Evolutionary conservation across 2,888 invertebrate species (phyloP), one percentile per base, ranked within the genome.

Genomic region (Brassicogethes aeneus): DNA sequence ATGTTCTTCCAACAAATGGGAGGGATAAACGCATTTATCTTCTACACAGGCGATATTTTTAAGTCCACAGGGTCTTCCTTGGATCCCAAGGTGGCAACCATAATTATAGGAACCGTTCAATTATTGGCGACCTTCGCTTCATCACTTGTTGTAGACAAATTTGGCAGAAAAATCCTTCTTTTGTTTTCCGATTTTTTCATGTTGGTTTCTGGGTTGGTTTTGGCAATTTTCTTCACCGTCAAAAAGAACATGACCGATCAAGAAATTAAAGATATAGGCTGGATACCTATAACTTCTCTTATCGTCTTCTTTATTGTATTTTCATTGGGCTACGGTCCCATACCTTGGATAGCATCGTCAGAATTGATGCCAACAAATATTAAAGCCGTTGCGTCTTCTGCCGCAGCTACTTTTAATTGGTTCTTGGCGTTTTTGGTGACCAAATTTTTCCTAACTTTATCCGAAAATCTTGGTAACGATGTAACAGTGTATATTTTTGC

Each of bases 1-100:
- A 91, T 92, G 91, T 69, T 89, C 53, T 86, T 90, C 68, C 93
- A 93, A 62, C 92, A 92, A 62, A 69, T 90, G 37, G 80, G 83
- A 41, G 88, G 88, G 17, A 80, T 88, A 39, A 89, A 89, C 55
- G 85, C 85, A 0, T 83, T 89, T 3, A 84, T 89, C 47, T 88
- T 89, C 65, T 88, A 86, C 56, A 76, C 82, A 0, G 74, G 75
- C 0, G 62, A 70, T 1, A 93, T 94, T 44, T 91, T 93, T 64
- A 57, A 64, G 38, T 42, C 72, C 35, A 80, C 85, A 8, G 77
- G 76, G 2, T 74, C 75, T 2, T 45, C 65, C 0, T 70, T 86
- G 15, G 63, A 73, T 2, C 61, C 79, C 0, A 70, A 74, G 15
- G 58, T 74, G 5, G 76, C 84, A 0, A 78, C 86, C 0, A 53